Percentiles rank a stretch among this genome's conserved stretches.
These are phyloP conservation scores for Oenanthe oenanthe DNA, from an alignment of 2,113 vertebrate genomes.

Conservation along the genomic window DNA sequence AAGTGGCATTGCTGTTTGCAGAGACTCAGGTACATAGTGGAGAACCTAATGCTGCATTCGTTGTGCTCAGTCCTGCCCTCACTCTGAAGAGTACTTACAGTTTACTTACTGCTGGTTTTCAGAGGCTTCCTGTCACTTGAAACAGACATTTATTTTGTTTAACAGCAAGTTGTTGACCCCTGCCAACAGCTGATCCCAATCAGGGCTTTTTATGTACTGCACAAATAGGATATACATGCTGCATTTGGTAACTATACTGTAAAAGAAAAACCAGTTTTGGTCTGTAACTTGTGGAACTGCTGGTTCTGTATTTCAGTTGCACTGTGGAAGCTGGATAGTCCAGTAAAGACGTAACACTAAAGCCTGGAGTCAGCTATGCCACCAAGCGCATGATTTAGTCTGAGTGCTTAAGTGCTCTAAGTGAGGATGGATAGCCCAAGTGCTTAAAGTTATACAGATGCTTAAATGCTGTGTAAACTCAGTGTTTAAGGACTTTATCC, in stretches of 20 bases:
- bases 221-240: not conserved
- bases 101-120: not conserved
- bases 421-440: not conserved
- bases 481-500: not conserved
- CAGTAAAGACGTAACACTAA: not conserved
- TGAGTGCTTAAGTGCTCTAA: constrained; percentile 47
- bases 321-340: not conserved
- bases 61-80: not conserved
- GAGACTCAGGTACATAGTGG: not conserved
- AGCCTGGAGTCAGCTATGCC: not conserved
- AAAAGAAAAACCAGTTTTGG: not conserved
- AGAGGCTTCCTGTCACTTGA: not conserved
- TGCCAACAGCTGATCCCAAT: not conserved
- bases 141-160: not conserved
- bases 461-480: constrained; percentile 46
- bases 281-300: not conserved
- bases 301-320: not conserved
- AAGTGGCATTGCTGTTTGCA: not conserved
- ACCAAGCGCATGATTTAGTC: constrained; percentile 16
- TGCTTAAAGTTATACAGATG: not conserved
- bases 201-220: not conserved
- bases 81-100: not conserved
- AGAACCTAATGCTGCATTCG: not conserved
- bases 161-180: not conserved
- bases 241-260: not conserved